A percentile compares a stretch with the other conserved stretches of the same genome.
These are phyloP conservation scores for Lithophane socia DNA, from an alignment of 2,888 invertebrate genomes.

Conservation along the genomic window DNA sequence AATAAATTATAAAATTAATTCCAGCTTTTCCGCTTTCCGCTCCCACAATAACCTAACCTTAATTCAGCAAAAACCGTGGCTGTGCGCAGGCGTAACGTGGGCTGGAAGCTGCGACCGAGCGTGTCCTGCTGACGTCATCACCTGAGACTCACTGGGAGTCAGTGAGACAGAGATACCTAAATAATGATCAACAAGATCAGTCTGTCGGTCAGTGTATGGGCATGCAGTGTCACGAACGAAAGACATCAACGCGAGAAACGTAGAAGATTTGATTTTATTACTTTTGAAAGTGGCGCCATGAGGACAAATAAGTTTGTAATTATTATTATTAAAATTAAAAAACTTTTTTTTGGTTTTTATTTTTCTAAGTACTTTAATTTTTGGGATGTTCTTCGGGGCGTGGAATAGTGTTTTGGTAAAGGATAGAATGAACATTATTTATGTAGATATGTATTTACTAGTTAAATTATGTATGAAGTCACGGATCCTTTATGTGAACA, in stretches of 20 bases:
- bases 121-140: constrained; percentile 71
- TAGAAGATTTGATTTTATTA: too few species aligned
- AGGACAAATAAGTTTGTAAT: too few species aligned
- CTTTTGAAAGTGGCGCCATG: too few species aligned
- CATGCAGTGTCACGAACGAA: constrained; percentile 54
- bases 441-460: too few species aligned
- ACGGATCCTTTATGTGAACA: too few species aligned
- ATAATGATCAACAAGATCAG: constrained; percentile 28
- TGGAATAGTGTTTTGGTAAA: too few species aligned
- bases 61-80: constrained; percentile 54
- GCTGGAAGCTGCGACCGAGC: constrained; percentile 70
- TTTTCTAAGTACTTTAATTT: too few species aligned
- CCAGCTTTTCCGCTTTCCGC: constrained; percentile 33
- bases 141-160: constrained; percentile 21
- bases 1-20: neutral
- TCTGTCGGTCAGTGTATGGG: constrained; percentile 1
- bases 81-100: constrained; percentile 75
- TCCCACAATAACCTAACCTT: constrained; percentile 11
- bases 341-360: too few species aligned
- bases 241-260: constrained; percentile 68
- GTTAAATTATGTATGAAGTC: too few species aligned
- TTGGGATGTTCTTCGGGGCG: too few species aligned
- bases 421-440: too few species aligned
- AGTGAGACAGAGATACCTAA: constrained; percentile 16
- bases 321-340: too few species aligned